Evolutionary conservation across 2,113 vertebrate genomes (phyloP), one percentile per base, ranked within the genome.

Genomic region (Lota lota): DNA sequence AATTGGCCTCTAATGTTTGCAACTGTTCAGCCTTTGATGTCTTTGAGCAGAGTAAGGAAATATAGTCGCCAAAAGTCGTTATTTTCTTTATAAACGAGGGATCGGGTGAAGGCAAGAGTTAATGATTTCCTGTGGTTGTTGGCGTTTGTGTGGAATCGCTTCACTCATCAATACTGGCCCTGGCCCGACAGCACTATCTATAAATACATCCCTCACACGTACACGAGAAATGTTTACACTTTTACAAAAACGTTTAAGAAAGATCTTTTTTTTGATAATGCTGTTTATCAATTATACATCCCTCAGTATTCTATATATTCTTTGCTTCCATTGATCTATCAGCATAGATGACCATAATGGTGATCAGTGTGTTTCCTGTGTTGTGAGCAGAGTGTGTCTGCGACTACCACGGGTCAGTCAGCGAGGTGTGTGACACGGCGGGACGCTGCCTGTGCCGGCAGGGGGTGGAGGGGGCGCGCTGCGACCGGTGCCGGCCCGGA

Each of bases 391-490:
- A 70, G 5, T 98, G 96, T 22, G 50, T 77, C 17, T 98, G 96
- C 72, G 86, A 94, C 73, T 62, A 74, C 59, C 74, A 76, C 18
- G 95, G 95, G 1, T 93, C 93, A 1, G 67, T 72, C 20, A 68
- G 85, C 0, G 57, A 84, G 63, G 76, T 93, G 63, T 98, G 95
- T 0, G 92, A 94, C 51, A 66, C 83, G 4, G 72, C 61, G 0
- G 95, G 95, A 7, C 87, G 68, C 40, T 98, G 96, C 72, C 85
- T 95, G 28, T 98, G 96, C 85, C 94, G 89, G 47, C 70, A 75
- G 0, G 85, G 84, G 4, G 88, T 96, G 0, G 64, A 85, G 51
- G 96, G 95, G 18, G 59, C 73, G 75, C 84, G 20, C 1, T 97
- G 96, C 64, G 93, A 95, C 1, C 79, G 71, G 70, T 98, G 95